phyloP scores from a whole-genome alignment of 2,888 invertebrate species.

The Stenoptilia bipunctidactyla region DNA sequence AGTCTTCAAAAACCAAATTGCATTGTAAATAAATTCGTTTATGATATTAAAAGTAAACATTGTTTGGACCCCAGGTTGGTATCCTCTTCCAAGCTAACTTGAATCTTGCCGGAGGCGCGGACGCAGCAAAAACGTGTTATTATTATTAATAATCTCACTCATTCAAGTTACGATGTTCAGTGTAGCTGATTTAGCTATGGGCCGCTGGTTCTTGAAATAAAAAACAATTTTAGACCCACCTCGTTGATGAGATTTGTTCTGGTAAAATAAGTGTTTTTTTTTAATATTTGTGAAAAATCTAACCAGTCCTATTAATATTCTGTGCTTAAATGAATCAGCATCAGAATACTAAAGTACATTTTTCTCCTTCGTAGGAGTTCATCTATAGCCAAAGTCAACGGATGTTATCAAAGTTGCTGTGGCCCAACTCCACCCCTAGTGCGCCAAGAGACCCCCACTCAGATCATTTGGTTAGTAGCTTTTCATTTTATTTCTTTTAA shows the following conservation, averaged over 20 bases:
- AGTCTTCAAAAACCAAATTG: no score
- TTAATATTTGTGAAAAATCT: no score
- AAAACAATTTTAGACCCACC: slow-evolving; percentile 20
- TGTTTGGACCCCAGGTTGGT: slow-evolving; percentile 30
- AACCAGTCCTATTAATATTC: no score
- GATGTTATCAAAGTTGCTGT: slow-evolving; percentile 71
- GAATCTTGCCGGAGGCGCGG: slow-evolving; percentile 49
- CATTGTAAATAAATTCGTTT: no score
- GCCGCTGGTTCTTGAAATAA: slow-evolving; percentile 25
- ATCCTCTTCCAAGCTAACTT: slow-evolving; percentile 26
- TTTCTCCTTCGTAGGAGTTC: slow-evolving; percentile 71
- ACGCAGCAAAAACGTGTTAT: slow-evolving; percentile 60
- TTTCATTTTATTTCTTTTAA: slow-evolving; percentile 43
- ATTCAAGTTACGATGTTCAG: slow-evolving; percentile 28
- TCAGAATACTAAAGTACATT: slow-evolving; percentile 51
- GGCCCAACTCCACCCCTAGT: slow-evolving; percentile 67
- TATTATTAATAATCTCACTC: slow-evolving; percentile 62
- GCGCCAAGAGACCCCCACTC: slow-evolving; percentile 68
- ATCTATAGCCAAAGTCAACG: slow-evolving; percentile 71
- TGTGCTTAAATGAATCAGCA: slow-evolving; percentile 33
- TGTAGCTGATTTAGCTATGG: slow-evolving; percentile 20
- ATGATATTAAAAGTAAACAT: no score
- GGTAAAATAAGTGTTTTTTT: no score
- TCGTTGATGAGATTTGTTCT: slow-evolving; percentile 13
- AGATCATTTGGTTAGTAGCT: slow-evolving; percentile 70